Base-by-base conservation (phyloP, 2,888 invertebrate species). In the Yponomeuta evonymella region DNA sequence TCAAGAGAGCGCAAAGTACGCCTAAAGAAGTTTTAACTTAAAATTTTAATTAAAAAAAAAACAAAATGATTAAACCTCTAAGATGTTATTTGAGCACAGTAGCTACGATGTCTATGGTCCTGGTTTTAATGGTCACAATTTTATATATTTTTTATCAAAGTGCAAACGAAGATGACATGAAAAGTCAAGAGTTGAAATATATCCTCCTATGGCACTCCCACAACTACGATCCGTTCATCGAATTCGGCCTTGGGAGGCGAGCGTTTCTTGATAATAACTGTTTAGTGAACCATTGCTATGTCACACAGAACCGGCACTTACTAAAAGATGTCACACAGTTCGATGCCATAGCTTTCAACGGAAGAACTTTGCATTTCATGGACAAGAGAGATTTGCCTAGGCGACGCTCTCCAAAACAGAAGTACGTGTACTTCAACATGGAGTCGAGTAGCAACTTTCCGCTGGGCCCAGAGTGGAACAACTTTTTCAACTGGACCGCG, bases 401-500 rank as follows among this genome's bases (percentile, higher is more conserved):
- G 11, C 58, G 68, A 2, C 78, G 92, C 51, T 82, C 83, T 0
- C 73, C 75, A 0, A 78, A 82, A 23, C 92, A 92, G 72, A 87
- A 86, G 74, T 92, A 88, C 71, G 84, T 92, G 71, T 91, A 76
- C 73, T 80, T 90, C 67, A 87, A 86, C 70, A 84, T 84, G 79
- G 92, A 93, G 75, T 92, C 92, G 0, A 77, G 89, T 0, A 84
- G 86, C 1, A 86, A 90, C 73, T 84, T 80, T 71, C 90, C 91
- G 0, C 78, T 87, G 0, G 91, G 90, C 72, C 73, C 74, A 4
- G 67, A 74, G 1, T 70, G 72, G 30, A 86, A 92, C n/a, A 77
- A 80, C 6, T 91, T 84, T 72, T 92, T 92, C 67, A 92, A 92
- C 74, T 88, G 87, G 88, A 92, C 92, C 1, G 77, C 86, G 0